Conservation (phyloP, 2,113 vertebrate species). For the Mungos mungo region DNA sequence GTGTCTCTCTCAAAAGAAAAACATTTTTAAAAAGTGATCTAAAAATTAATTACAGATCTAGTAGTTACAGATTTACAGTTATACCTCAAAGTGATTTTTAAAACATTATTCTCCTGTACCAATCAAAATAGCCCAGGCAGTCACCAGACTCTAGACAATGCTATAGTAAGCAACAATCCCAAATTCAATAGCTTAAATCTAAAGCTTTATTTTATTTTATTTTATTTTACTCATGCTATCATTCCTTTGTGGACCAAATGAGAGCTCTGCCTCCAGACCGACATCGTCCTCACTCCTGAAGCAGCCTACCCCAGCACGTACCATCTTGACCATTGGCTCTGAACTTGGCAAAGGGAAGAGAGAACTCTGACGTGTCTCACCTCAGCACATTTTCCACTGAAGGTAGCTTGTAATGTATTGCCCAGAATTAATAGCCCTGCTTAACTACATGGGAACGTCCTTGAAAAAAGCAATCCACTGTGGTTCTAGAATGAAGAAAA, state of each 20-base stretch:
- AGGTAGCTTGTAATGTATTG: neutral
- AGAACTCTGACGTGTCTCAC: neutral
- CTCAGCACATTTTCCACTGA: neutral
- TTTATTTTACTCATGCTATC: neutral
- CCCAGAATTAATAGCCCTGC: neutral
- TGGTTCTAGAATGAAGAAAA: neutral
- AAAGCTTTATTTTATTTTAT: neutral
- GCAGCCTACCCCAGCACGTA: neutral
- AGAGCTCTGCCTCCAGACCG: neutral
- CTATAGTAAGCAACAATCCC: neutral
- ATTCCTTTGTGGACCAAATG: neutral
- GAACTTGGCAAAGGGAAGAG: neutral
- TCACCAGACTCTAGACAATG: neutral
- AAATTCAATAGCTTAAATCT: neutral
- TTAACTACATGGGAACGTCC: neutral
- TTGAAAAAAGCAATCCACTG: neutral
- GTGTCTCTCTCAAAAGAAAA: no score
- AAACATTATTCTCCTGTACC: neutral
- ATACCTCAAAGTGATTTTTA: neutral
- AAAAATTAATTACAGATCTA: neutral
- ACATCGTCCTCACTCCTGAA: neutral
- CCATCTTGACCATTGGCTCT: neutral
- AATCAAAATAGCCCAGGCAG: neutral
- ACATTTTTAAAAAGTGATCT: neutral
- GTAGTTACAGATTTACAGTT: neutral